These are phyloP conservation scores for Muscidifurax raptorellus DNA, from an alignment of 1,140 invertebrate genomes.

Conservation along the genomic window DNA sequence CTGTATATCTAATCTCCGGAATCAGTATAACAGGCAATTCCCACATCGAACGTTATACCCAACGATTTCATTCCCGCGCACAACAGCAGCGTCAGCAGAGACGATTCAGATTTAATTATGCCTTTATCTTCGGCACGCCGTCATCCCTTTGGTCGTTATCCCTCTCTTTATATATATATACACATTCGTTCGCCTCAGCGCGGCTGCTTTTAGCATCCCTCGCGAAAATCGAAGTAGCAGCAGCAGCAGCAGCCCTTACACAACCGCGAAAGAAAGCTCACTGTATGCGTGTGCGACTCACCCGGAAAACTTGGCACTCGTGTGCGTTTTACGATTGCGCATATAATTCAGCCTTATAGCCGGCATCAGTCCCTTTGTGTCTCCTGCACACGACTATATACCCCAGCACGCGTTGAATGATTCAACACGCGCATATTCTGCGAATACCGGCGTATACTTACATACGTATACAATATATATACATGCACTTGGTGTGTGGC, in stretches of 20 bases:
- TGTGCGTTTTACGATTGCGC: neutral
- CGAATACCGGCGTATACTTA: neutral
- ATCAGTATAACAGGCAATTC: neutral
- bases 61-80: neutral
- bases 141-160: slow-evolving; percentile 14
- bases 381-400: neutral
- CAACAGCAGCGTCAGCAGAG: no score
- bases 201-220: neutral
- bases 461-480: no score
- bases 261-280: neutral
- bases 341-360: neutral
- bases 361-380: neutral
- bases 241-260: neutral
- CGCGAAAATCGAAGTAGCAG: neutral
- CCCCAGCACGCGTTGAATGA: neutral
- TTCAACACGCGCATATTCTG: neutral
- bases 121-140: slow-evolving; percentile 13
- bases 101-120: slow-evolving; percentile 42
- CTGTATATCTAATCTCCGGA: no score
- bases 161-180: neutral
- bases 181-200: neutral
- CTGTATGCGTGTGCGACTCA: neutral
- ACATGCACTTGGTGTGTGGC: neutral
- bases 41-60: no score
- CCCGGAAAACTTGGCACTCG: neutral